Evolutionary conservation across 2,888 invertebrate species (phyloP), one percentile per base, ranked within the genome.

Genomic region (Azorinus chamasolen): DNA sequence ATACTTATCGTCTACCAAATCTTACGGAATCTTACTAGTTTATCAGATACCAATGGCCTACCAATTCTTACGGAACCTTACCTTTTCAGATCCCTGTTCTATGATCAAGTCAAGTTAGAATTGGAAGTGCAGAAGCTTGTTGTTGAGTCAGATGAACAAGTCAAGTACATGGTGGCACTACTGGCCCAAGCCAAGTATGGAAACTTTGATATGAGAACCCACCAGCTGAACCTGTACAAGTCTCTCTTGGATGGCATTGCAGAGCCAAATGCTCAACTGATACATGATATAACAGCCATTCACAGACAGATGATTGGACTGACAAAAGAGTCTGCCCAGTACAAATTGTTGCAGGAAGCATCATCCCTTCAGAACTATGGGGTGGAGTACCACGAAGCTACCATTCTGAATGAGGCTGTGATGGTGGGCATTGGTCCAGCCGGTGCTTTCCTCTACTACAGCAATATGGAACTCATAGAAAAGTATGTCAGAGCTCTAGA

Each of bases 361-460:
- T 96, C 97, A 6, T 95, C 95, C 79, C 93, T 97, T 84, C 96
- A 96, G 83, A 96, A 96, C 39, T 97, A 97, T 92, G 97, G 97
- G 0, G 96, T 97, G 91, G 97, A 97, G 57, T 88, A 87, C 82
- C 97, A 97, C 92, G 95, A 95, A 91, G 96, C 96, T 12, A 88
- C 84, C 50, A 77, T 83, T 54, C 63, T 66, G n/a, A 86, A 86
- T 5, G 85, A 87, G 22, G 74, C 69, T 14, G 71, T 88, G 10
- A 89, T 94, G 89, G 95, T 97, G 72, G 96, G 97, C 0, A 96
- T 97, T 12, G 97, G 97, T 1, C 97, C 97, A 0, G 96, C 96
- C 86, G 97, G 97, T 68, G 95, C 97, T 80, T 74, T 84, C 61
- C 61, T 90, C 45, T 86, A 85, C 37, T 76, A 85, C 57, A 59